A percentile compares a stretch with the other conserved stretches of the same genome.
Evolutionary conservation across 2,797 vertebrate genomes (phyloP).

Genomic region (Thaleichthys pacificus): DNA sequence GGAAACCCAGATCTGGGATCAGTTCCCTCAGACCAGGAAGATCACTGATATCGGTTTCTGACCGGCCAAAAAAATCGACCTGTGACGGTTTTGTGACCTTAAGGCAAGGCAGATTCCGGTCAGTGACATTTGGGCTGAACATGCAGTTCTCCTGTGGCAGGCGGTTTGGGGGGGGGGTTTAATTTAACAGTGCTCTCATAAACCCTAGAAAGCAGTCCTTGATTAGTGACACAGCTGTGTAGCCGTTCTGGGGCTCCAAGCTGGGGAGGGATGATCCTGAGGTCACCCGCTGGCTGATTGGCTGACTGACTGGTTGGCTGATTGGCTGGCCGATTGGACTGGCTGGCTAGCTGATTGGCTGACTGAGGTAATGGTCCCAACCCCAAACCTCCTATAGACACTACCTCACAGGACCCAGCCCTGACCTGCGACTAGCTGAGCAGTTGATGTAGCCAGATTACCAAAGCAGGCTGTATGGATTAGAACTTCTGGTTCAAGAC

Average conservation of each 20-base stretch:
- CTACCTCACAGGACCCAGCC: neutral
- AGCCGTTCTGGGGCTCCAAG: conserved; percentile 12
- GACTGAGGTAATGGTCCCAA: neutral
- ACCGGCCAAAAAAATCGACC: neutral
- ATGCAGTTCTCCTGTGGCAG: conserved; percentile 3
- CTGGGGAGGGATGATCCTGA: conserved; percentile 2
- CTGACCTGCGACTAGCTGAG: neutral
- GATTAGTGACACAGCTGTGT: conserved; percentile 30
- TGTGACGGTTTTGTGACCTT: conserved; percentile 25
- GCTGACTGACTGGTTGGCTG: neutral
- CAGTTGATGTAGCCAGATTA: neutral
- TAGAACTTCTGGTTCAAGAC: neutral
- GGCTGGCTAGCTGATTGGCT: conserved; percentile 10
- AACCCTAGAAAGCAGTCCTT: conserved; percentile 30
- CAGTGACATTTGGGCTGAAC: conserved; percentile 18
- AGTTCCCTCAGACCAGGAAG: neutral
- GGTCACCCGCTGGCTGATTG: conserved; percentile 20
- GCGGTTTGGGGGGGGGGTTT: conserved; percentile 9
- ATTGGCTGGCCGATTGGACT: neutral
- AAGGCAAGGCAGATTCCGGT: conserved; percentile 23
- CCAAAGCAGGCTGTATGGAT: neutral
- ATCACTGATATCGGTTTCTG: conserved; percentile 38
- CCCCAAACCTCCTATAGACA: conserved; percentile 10
- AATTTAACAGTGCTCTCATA: conserved; percentile 20
- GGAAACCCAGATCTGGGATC: conserved; percentile 10